Evolutionary conservation across 2,113 vertebrate species (phyloP), one percentile per base, ranked within the genome.

Genomic region (Macrotus californicus): DNA sequence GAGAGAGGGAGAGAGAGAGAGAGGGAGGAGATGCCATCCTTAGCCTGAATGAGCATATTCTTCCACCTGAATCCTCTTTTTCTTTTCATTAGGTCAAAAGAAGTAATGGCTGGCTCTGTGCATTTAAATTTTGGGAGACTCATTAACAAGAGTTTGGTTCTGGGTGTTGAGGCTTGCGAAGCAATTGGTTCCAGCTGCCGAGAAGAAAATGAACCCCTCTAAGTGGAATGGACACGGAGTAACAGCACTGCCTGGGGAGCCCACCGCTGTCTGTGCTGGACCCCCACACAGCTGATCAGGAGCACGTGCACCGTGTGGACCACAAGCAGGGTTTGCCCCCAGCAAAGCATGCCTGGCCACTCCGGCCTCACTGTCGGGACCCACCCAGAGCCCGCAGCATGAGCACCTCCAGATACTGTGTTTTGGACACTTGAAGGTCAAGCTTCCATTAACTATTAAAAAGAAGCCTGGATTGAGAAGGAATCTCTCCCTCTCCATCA

Each of bases 141-240:
- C 59, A 52, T 77, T 72, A 84, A 54, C 2, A 69, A 24, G 72
- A 56, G 16, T 64, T 89, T 54, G 41, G 26, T 77, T 81, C 41
- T 81, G 59, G 43, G 29, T 16, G 7, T 21, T 76, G 52, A 72
- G 31, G n/a, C 4, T 39, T 56, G 15, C 50, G 12, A 76, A 96
- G 84, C 72, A 36, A 90, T 82, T 77, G 72, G 89, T 83, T 86
- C 67, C 83, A 43, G 64, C 88, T 90, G 89, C 39, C 76, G 61
- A 36, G 66, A 85, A 88, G 85, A 76, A 72, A 96, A 85, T 14
- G 41, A 48, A 41, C 10, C 19, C 6, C 72, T 36, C 50, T 75
- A 26, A 88, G 64, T 15, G 59, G 75, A 24, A 66, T 8, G 84
- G 64, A 76, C 87, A 43, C 34, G 12, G 43, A 75, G 26, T 48